Base-by-base conservation (phyloP, 2,797 vertebrate species). In the Falco rusticolus region DNA sequence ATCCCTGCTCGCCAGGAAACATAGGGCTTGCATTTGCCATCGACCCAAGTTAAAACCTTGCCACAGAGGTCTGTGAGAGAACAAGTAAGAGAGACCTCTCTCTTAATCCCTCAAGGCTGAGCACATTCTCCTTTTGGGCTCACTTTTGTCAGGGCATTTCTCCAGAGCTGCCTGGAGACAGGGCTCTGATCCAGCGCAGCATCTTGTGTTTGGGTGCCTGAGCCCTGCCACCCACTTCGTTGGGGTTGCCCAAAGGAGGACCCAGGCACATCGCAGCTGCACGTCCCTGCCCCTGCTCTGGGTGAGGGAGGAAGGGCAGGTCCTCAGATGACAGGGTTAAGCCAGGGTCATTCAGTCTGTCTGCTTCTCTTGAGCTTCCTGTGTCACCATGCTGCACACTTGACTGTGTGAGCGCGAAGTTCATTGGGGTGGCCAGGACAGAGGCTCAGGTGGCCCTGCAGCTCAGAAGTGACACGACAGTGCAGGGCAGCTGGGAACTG, bases 161-260 rank as follows among this genome's bases (percentile, higher is more conserved):
- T 83, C 39, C 45, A 28, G 71, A 43, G 48, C 21, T 0, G 0
- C 25, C 43, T 8, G 16, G 25, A 63, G 37, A 43, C 3, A 0
- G 50, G 45, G 26, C 66, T 64, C 66, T 19, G 48, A 68, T 53
- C 63, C 57, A 51, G 50, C 2, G 0, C 2, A 0, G 31, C 4
- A 1, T 53, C 57, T 51, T 18, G 21, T 2, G 0, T 63, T 84
- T 22, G 65, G 10, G 61, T 78, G 74, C 65, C 72, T 0, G 0
- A 59, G 43, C 51, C 25, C 61, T 28, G 31, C 72, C 24, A 24
- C 34, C 2, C 0, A 3, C 64, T 71, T 59, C 0, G 0, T 12
- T 0, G 0, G n/a, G 17, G 29, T 22, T 10, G 18, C 4, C 61
- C 4, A 39, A 43, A 69, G 77, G 65, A 86, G 45, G 22, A 79